A percentile compares a stretch with the other conserved stretches of the same genome.
Evolutionary conservation across 1,140 invertebrate species (phyloP).

Genomic region (Tetragnatha versicolor): DNA sequence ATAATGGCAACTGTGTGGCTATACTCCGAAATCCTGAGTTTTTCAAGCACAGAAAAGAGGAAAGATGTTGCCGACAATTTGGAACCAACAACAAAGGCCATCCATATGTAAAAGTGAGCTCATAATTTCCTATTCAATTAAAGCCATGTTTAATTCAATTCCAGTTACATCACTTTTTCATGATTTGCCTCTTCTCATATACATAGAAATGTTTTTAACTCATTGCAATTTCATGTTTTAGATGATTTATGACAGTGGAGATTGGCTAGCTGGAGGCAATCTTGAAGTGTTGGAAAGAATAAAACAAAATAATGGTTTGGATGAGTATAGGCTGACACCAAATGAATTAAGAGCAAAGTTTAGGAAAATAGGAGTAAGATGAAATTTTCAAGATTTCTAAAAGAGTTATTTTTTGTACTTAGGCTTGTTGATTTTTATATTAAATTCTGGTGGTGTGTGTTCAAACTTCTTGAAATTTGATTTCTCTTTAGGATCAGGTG

Average conservation of each 20-base stretch:
- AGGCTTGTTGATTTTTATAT: not conserved
- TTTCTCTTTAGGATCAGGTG: too few species aligned
- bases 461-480: too few species aligned
- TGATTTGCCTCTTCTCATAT: not conserved
- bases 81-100: constrained; percentile 77
- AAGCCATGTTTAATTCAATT: too few species aligned
- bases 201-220: not conserved
- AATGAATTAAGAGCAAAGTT: constrained; percentile 88
- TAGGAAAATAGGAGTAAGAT: constrained; percentile 69
- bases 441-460: not conserved
- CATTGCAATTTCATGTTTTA: constrained; percentile 61
- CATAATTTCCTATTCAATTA: too few species aligned
- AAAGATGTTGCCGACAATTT: constrained; percentile 90
- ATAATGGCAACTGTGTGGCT: constrained; percentile 78
- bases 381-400: too few species aligned
- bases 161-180: not conserved
- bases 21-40: constrained; percentile 91
- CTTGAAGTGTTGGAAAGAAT: constrained; percentile 92
- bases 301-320: constrained; percentile 93
- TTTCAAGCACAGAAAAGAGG: constrained; percentile 93
- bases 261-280: constrained; percentile 95
- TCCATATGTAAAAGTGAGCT: constrained; percentile 59
- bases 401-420: not conserved
- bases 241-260: constrained; percentile 90
- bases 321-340: constrained; percentile 92